phyloP scores from a whole-genome alignment of 2,888 invertebrate species.

The Dugesia japonica region DNA sequence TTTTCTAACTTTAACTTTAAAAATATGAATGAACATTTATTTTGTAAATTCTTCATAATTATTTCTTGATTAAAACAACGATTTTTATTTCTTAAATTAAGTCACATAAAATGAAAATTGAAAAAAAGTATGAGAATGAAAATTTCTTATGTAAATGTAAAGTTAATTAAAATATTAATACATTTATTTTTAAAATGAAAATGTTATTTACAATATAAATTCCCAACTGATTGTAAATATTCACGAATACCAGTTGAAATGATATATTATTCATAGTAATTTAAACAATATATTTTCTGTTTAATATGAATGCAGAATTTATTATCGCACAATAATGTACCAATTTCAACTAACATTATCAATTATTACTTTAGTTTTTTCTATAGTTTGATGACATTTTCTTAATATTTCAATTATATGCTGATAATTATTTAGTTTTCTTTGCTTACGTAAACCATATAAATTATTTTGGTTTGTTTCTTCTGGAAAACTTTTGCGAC shows the following conservation, averaged over 20 bases:
- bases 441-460: neutral
- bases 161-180: too few species aligned
- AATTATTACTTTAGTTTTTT: neutral
- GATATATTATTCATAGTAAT: neutral
- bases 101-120: too few species aligned
- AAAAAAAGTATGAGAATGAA: too few species aligned
- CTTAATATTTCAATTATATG: neutral
- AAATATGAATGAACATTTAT: too few species aligned
- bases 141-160: too few species aligned
- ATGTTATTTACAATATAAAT: neutral
- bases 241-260: too few species aligned
- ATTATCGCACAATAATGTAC: neutral
- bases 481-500: neutral
- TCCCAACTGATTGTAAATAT: too few species aligned
- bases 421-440: neutral
- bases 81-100: too few species aligned
- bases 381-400: neutral
- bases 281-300: neutral
- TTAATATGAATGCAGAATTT: neutral
- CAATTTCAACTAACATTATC: neutral
- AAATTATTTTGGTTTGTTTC: slow-evolving; percentile 1
- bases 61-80: too few species aligned
- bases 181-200: neutral
- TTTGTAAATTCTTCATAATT: too few species aligned
- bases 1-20: too few species aligned